Base-by-base conservation (phyloP, 2,113 vertebrate genomes). In the Plotosus lineatus region DNA sequence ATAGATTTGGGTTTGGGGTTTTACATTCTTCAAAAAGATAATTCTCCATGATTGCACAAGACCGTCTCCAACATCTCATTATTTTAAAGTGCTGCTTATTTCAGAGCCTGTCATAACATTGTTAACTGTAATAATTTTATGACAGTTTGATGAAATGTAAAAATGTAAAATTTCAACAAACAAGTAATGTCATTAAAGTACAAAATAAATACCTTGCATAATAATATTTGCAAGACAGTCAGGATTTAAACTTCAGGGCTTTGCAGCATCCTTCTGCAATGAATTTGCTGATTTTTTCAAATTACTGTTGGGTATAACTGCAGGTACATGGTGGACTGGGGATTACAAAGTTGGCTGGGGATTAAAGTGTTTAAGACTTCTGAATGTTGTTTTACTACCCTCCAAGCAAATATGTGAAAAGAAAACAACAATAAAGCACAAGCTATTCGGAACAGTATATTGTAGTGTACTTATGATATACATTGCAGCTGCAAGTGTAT, bases 21-120 rank as follows among this genome's bases (percentile, higher is more conserved):
- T 63, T 48, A 28, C 44, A 23, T 12, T 53, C 61, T 33, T 55
- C 58, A 58, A 75, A 31, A 79, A 69, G 31, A 33, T 76, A 40
- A 82, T 63, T 63, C 75, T 63, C 26, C n/a, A 65, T 78, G 78
- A 65, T 65, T 48, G 48, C 66, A 73, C 21, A 15, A 42, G 76
- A 36, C 17, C 28, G 60, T 6, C 60, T 61, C 23, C 23, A 75
- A 8, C 14, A 5, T 4, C 60, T 12, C 28, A 21, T 12, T n/a
- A 6, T 60, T 60, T 55, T 23, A 2, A 53, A 75, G 31, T 73
- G 53, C 51, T 68, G 61, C 33, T 21, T 75, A n/a, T 74, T 12
- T 9, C 19, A 8, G 48, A 72, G 31, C 17, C 56, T 48, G 53
- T 23, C 48, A 71, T 33, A 51, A 48, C n/a, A 51, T 56, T 73